Conservation (phyloP, 2,113 vertebrate genomes). For the Passer domesticus region DNA sequence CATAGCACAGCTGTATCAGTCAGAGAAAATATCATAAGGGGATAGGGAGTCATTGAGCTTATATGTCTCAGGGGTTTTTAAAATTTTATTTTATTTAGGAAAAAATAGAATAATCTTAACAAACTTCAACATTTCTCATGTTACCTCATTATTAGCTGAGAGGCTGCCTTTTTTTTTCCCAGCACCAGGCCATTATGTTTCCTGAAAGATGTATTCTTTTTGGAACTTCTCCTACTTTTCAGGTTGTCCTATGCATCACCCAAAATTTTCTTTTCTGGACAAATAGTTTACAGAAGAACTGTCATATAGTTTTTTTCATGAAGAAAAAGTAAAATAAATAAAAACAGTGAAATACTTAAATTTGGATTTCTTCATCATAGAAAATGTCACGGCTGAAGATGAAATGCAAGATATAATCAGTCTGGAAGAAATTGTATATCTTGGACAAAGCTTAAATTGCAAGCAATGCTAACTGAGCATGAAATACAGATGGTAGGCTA, state of each 20-base stretch:
- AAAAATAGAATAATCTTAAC: not conserved
- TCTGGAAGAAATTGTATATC: not conserved
- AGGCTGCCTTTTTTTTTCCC: fast-evolving
- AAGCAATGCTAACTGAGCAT: not conserved
- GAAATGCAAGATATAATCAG: not conserved
- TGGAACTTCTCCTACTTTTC: not conserved
- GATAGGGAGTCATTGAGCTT: not conserved
- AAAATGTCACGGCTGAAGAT: not conserved
- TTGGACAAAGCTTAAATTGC: not conserved
- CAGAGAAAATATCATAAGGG: not conserved
- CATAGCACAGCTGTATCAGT: not conserved
- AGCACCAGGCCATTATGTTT: not conserved
- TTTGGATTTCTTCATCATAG: not conserved
- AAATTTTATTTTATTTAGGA: not conserved
- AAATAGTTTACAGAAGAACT: not conserved
- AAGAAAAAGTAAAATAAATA: not conserved
- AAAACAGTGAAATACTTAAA: not conserved
- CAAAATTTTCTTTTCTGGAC: not conserved
- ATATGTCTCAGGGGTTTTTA: not conserved
- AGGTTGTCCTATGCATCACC: not conserved
- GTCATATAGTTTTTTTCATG: not conserved
- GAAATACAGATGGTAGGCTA: not conserved
- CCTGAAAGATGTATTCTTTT: not conserved
- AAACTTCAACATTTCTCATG: not conserved
- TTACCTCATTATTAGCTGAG: not conserved